Evolutionary conservation across 1,140 invertebrate genomes (phyloP).

Genomic region (Tetragonula clypearis): DNA sequence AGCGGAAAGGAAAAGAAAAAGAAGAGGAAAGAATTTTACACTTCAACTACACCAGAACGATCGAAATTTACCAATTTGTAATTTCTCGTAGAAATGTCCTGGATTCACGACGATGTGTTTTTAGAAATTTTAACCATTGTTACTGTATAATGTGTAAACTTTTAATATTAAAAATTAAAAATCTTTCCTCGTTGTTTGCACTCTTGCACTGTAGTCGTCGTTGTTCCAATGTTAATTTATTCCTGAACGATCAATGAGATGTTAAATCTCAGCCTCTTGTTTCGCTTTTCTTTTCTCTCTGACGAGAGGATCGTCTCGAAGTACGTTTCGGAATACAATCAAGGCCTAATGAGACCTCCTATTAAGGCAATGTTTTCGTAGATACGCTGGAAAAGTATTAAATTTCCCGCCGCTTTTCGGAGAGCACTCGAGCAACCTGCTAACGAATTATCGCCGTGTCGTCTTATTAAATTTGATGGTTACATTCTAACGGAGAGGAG

Average conservation of each 20-base stretch:
- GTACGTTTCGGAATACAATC: slow-evolving; percentile 3
- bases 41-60: too few species aligned
- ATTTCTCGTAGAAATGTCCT: too few species aligned
- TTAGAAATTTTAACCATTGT: too few species aligned
- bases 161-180: too few species aligned
- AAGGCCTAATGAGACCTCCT: slow-evolving; percentile 28
- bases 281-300: neutral
- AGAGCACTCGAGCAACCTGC: neutral
- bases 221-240: neutral
- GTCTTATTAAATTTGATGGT: slow-evolving; percentile 47
- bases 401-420: slow-evolving; percentile 15
- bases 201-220: too few species aligned
- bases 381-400: slow-evolving; percentile 12
- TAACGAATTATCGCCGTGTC: slow-evolving; percentile 36
- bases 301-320: neutral
- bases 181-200: too few species aligned
- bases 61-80: too few species aligned
- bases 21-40: too few species aligned
- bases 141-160: too few species aligned
- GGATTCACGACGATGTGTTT: too few species aligned
- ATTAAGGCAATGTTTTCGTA: slow-evolving; percentile 37
- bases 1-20: neutral
- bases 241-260: neutral
- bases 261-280: neutral
- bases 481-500: neutral